Base-by-base conservation (phyloP, 1,140 invertebrate species). In the Scylla paramamosain region DNA sequence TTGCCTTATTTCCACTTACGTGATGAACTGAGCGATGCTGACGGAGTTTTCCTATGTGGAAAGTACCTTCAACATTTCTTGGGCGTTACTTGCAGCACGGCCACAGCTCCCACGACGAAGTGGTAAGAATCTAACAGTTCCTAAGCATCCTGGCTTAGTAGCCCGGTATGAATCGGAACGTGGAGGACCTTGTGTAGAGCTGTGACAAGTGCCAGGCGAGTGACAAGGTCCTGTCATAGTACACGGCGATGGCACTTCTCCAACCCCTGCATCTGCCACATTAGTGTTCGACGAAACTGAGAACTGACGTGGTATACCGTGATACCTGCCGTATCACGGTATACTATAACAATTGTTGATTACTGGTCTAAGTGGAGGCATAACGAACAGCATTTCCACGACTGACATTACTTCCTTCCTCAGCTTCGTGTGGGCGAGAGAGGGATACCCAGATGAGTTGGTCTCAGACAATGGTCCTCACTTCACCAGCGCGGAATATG, bases 51-150 rank as follows among this genome's bases (percentile, higher is more conserved):
- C 52, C 29, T 93, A 46, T 39, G 93, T 4, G 84, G 93, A 82
- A 91, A 84, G 86, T 94, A 10, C 93, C 86, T 16, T 45, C 77
- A 46, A 16, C n/a, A 39, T 46, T 94, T 28, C 93, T 84, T 4
- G 25, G 20, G 7, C 67, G 77, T 6, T 48, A 94, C 93, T 20
- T 94, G 32, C 14, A 46, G 32, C 25, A 31, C n/a, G 93, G 84
- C 16, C 93, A 96, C 45, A 86, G 59, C 29, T 84, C 95, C 45
- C 96, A 96, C 86, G 93, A 96, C 29, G 96, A 94, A 0, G 84
- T 96, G n/a, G 96, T 96, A 20, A 45, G 93, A 86, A 96, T 96
- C 1, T 96, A 96, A 46, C 52, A 96, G 31, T 25, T 95, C 7
- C 52, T 96, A 25, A 59, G 95, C 52, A 83, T 48, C 77, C 92